phyloP scores from a whole-genome alignment of 2,113 vertebrate genomes.

The Larimichthys polyactis region DNA sequence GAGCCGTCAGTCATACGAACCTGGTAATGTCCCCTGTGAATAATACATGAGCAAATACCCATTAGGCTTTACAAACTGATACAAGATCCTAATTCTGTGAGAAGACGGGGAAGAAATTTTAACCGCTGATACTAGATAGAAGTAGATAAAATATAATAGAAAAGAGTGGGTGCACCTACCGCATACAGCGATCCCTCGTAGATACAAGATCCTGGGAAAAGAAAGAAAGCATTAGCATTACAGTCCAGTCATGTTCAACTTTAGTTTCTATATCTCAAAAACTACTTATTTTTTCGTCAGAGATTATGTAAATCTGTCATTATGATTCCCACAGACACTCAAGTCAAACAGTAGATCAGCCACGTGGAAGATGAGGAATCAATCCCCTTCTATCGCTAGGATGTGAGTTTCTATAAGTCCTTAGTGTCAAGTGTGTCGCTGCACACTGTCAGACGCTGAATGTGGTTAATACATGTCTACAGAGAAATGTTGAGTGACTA shows the following conservation, averaged over 20 bases:
- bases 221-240: constrained; percentile 8
- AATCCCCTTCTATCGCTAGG: not conserved
- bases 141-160: not conserved
- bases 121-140: not conserved
- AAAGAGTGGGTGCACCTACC: constrained; percentile 85
- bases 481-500: not conserved
- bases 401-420: not conserved
- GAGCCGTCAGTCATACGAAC: constrained; percentile 16
- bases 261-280: not conserved
- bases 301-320: constrained; percentile 28
- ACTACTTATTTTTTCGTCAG: not conserved
- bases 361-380: not conserved
- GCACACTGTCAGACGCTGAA: not conserved
- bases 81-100: not conserved
- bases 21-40: constrained; percentile 34
- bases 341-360: constrained; percentile 8
- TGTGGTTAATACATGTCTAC: not conserved
- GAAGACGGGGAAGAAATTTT: not conserved
- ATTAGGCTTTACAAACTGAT: constrained; percentile 26
- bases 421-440: not conserved
- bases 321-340: not conserved
- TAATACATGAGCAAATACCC: constrained; percentile 54
- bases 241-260: constrained; percentile 10
- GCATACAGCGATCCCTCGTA: constrained; percentile 85
- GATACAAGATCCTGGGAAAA: constrained; percentile 89